Base-by-base conservation (phyloP, 1,140 invertebrate species). In the Drosophila nebulosa region DNA sequence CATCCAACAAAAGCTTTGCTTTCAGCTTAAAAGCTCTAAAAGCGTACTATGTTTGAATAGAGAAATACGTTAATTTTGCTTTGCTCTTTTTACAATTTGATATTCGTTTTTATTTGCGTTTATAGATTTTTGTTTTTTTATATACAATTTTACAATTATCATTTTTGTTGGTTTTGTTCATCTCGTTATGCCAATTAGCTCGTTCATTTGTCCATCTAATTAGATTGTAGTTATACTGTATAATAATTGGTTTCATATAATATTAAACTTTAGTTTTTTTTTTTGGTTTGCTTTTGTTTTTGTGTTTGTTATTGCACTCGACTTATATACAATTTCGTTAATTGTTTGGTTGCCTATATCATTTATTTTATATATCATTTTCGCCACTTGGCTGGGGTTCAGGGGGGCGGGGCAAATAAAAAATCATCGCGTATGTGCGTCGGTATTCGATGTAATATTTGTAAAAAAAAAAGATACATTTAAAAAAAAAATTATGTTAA, bases 41-140 rank as follows among this genome's bases (percentile, higher is more conserved):
- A 51, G 50, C 50, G 24, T 26, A 26, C 12, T 51, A n/a, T n/a
- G 9, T 16, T 10, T n/a, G n/a, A 36, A 14, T 1, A 12, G n/a
- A 14, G 7, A 46, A 18, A 46, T 0, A 7, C 16, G 39, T 46
- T 21, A 21, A 57, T 36, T 35, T 18, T 36, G 7, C 12, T 39
- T 74, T 74, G 64, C 57, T 61, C 36, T 68, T 85, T 78, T 63
- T 85, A 85, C 73, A 85, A 72, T 69, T 76, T 72, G 56, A 36
- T 58, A 14, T 60, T 66, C 24, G 10, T 58, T 42, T 79, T 85
- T 85, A 86, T 85, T 85, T 86, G 80, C 80, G 64, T 85, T 85
- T 79, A 85, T 80, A 80, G 69, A 71, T 85, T 77, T n/a, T n/a
- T n/a, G n/a, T n/a, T n/a, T n/a, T n/a, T n/a, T 71, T 85, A 85